These are phyloP conservation scores for Chalcosyrphus nemorum DNA, from an alignment of 2,888 invertebrate species.

Conservation along the genomic window DNA sequence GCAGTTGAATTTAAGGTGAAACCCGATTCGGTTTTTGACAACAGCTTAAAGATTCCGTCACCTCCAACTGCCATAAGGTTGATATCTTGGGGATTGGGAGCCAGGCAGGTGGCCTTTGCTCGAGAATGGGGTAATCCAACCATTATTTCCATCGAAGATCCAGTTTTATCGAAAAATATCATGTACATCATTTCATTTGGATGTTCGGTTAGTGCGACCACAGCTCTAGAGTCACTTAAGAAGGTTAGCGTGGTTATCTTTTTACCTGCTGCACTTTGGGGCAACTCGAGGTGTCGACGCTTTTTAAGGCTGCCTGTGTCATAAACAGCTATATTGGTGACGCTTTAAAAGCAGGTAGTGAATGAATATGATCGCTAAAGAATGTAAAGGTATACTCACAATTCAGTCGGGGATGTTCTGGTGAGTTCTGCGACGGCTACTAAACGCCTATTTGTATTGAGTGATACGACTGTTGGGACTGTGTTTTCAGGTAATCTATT, in stretches of 20 bases:
- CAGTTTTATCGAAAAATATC: constrained; percentile 90
- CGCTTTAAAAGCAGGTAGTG: constrained; percentile 57
- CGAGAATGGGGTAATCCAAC: constrained; percentile 77
- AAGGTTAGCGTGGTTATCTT: constrained; percentile 81
- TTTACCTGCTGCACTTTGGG: constrained; percentile 81
- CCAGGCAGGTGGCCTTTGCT: constrained; percentile 78
- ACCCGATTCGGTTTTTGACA: constrained; percentile 87
- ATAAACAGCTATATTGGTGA: constrained; percentile 83
- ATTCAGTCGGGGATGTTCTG: neutral
- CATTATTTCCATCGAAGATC: constrained; percentile 80
- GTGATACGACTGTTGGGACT: constrained; percentile 77
- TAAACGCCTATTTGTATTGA: constrained; percentile 79
- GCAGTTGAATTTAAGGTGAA: constrained; percentile 86
- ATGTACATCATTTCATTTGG: constrained; percentile 87
- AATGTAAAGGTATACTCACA: neutral
- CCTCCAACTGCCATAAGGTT: constrained; percentile 86
- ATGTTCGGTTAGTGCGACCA: constrained; percentile 90
- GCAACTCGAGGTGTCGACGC: constrained; percentile 86
- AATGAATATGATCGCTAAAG: no score
- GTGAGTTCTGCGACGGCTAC: constrained; percentile 79
- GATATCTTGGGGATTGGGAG: constrained; percentile 85
- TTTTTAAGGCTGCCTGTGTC: constrained; percentile 88
- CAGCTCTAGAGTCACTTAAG: constrained; percentile 90
- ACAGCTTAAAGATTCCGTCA: constrained; percentile 85
- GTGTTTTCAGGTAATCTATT: constrained; percentile 79